A percentile compares a stretch with the other conserved stretches of the same genome.
Conservation (phyloP, 2,113 vertebrate genomes). For the Salminus brasiliensis region DNA sequence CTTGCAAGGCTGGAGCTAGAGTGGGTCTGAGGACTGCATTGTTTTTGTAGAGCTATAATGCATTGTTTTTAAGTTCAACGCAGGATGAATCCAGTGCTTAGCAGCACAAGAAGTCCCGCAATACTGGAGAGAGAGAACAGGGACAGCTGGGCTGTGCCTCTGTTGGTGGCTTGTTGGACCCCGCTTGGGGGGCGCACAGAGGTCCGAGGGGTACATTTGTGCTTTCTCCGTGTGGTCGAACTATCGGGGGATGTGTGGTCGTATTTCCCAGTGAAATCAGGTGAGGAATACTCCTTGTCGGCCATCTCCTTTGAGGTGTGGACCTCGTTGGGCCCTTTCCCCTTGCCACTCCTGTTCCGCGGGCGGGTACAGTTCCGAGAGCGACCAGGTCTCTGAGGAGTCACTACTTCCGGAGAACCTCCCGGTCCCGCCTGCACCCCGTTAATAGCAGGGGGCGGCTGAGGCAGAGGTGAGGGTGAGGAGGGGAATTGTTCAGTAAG, state of each 20-base stretch:
- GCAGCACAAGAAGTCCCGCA: slow-evolving; percentile 74
- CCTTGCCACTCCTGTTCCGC: slow-evolving; percentile 75
- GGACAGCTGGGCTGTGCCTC: slow-evolving; percentile 66
- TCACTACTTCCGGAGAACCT: slow-evolving; percentile 77
- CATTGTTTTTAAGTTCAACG: slow-evolving; percentile 83
- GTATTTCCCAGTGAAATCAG: slow-evolving; percentile 77
- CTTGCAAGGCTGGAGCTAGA: slow-evolving; percentile 73
- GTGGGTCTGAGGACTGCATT: slow-evolving; percentile 70
- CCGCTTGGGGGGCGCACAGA: slow-evolving; percentile 90
- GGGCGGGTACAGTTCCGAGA: slow-evolving; percentile 88
- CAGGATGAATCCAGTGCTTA: slow-evolving; percentile 77
- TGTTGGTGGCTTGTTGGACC: slow-evolving; percentile 88
- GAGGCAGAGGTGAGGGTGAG: slow-evolving; percentile 56
- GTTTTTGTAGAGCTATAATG: slow-evolving; percentile 62
- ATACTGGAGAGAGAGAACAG: slow-evolving; percentile 68
- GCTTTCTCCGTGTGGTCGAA: slow-evolving; percentile 85
- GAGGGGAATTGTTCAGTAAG: slow-evolving; percentile 47
- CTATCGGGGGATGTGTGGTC: slow-evolving; percentile 77
- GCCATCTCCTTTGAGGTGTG: slow-evolving; percentile 78
- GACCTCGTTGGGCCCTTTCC: slow-evolving; percentile 81
- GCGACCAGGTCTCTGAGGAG: slow-evolving; percentile 77
- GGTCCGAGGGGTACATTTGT: slow-evolving; percentile 91
- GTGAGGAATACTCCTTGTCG: slow-evolving; percentile 82
- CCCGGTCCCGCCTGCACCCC: slow-evolving; percentile 77
- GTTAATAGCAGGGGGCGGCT: slow-evolving; percentile 71